phyloP scores from a whole-genome alignment of 64 coral and sea anemone species.

The Acropora tenuis region DNA sequence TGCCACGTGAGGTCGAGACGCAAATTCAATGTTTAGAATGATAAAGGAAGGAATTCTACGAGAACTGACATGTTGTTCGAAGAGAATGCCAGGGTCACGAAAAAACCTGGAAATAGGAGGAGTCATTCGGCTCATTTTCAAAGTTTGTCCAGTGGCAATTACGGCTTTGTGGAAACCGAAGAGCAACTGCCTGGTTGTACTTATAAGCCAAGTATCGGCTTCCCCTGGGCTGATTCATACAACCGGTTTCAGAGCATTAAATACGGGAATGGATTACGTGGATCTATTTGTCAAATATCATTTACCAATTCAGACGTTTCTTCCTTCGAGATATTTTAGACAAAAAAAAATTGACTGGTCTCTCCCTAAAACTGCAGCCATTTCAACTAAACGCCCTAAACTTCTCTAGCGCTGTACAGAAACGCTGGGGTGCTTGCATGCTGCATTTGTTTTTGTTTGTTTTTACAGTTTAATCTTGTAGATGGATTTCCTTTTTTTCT shows the following conservation, averaged over 20 bases:
- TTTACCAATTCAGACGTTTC: slow-evolving; percentile 35
- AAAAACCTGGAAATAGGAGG: not conserved
- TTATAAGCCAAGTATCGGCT: not conserved
- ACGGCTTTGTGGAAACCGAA: not conserved
- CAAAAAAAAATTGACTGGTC: slow-evolving; percentile 2
- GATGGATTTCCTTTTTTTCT: not conserved
- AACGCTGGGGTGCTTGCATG: not conserved
- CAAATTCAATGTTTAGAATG: not conserved
- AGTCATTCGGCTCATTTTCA: too few species aligned
- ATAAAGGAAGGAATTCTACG: not conserved
- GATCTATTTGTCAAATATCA: not conserved
- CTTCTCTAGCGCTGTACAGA: not conserved
- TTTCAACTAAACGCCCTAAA: too few species aligned
- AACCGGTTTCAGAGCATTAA: not conserved
- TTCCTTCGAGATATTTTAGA: slow-evolving; percentile 1
- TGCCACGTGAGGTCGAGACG: not conserved
- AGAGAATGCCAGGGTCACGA: not conserved
- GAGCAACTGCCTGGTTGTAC: not conserved
- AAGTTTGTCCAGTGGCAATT: not conserved
- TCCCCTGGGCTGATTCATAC: not conserved
- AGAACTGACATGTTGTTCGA: not conserved
- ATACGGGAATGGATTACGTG: not conserved
- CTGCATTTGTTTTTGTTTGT: not conserved
- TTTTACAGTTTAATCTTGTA: not conserved
- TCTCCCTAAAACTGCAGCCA: slow-evolving; percentile 33